Evolutionary conservation across 2,113 vertebrate species (phyloP).

Genomic region (Dermatemys mawii): DNA sequence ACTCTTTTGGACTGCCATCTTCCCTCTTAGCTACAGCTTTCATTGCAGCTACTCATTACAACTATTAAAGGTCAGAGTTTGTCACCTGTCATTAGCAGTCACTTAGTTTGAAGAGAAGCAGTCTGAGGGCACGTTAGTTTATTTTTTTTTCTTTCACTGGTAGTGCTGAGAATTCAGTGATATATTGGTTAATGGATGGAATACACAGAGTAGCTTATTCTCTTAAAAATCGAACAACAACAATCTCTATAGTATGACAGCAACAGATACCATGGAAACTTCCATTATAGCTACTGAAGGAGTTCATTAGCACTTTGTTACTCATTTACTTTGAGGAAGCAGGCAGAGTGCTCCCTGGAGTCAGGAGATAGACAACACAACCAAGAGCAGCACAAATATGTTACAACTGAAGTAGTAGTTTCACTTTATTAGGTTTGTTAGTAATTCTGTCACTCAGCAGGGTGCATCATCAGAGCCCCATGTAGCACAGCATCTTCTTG

Average conservation of each 20-base stretch:
- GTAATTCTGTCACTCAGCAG: slow-evolving; percentile 56
- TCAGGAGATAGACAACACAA: slow-evolving; percentile 17
- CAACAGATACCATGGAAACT: not conserved
- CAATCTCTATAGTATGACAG: not conserved
- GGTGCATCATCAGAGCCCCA: not conserved
- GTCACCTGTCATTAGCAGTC: not conserved
- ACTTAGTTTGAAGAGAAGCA: not conserved
- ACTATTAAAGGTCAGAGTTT: rapidly evolving
- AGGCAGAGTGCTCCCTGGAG: slow-evolving; percentile 43
- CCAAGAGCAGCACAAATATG: slow-evolving; percentile 26
- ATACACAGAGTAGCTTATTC: not conserved
- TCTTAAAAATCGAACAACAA: not conserved
- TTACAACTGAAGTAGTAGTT: slow-evolving; percentile 16
- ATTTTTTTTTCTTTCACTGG: not conserved
- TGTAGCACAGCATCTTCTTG: not conserved
- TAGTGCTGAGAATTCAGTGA: not conserved
- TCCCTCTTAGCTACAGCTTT: not conserved
- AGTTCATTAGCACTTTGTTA: slow-evolving; percentile 42
- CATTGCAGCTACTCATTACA: not conserved
- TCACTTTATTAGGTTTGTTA: slow-evolving; percentile 64
- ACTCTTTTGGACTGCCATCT: not conserved
- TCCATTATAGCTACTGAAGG: not conserved
- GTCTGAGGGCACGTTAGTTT: not conserved
- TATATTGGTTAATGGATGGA: not conserved
- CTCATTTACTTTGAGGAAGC: slow-evolving; percentile 34